phyloP scores from a whole-genome alignment of 2,888 invertebrate genomes.

The Urechis unicinctus region DNA sequence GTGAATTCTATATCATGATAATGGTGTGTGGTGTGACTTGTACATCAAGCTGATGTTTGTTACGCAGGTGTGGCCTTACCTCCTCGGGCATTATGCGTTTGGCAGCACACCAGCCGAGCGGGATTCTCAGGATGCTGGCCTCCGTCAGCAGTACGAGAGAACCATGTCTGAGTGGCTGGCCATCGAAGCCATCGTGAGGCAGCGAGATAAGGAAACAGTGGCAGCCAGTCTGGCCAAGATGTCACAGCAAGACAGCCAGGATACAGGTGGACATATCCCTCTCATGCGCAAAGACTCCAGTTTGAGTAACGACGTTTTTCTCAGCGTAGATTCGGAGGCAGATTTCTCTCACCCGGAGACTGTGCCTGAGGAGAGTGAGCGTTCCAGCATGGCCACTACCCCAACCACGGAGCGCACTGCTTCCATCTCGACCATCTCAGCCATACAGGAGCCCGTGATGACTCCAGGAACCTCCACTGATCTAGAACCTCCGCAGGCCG shows the following conservation, averaged over 20 bases:
- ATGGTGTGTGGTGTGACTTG: too few species aligned
- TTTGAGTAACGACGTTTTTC: slow-evolving; percentile 54
- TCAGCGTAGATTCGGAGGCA: slow-evolving; percentile 41
- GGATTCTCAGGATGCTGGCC: slow-evolving; percentile 30
- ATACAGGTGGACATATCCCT: slow-evolving; percentile 25
- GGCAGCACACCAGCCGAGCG: slow-evolving; percentile 55
- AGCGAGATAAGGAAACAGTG: slow-evolving; percentile 60
- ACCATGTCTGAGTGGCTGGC: slow-evolving; percentile 94
- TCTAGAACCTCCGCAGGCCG: too few species aligned
- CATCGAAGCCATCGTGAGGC: slow-evolving; percentile 79
- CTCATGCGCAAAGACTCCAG: slow-evolving; percentile 50
- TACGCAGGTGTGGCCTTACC: slow-evolving; percentile 74
- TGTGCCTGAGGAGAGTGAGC: slow-evolving; percentile 18
- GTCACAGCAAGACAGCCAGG: slow-evolving; percentile 62
- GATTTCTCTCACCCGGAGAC: slow-evolving; percentile 23
- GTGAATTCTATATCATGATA: too few species aligned
- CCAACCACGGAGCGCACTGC: slow-evolving; percentile 1
- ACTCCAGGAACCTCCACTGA: too few species aligned
- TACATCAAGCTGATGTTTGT: too few species aligned
- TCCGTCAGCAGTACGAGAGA: slow-evolving; percentile 74
- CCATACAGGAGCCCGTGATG: background rate
- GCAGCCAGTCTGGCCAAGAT: slow-evolving; percentile 79
- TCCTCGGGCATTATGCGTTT: slow-evolving; percentile 76
- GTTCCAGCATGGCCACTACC: slow-evolving; percentile 3
- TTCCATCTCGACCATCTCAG: background rate